These are phyloP conservation scores for Aleiodes leptofemur DNA, from an alignment of 2,888 invertebrate species.

Conservation along the genomic window DNA sequence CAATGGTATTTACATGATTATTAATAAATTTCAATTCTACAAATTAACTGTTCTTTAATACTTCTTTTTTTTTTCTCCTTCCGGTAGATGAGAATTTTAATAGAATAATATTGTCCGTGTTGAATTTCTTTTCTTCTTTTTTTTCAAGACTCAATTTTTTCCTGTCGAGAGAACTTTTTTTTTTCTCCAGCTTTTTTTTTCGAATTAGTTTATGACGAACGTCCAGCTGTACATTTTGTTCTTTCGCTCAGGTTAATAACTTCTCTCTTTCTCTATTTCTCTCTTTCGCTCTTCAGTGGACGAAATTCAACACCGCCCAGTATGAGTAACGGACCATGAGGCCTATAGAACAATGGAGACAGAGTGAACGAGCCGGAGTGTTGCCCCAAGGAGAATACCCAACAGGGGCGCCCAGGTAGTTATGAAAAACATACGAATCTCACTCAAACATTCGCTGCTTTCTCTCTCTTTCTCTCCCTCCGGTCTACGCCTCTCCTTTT, in stretches of 20 bases:
- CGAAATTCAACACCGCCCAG: constrained; percentile 46
- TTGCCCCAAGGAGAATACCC: constrained; percentile 42
- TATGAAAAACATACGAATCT: constrained; percentile 42
- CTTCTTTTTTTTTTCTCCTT: too few species aligned
- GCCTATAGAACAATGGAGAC: constrained; percentile 47
- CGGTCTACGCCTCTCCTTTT: constrained; percentile 30
- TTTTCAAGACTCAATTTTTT: background rate
- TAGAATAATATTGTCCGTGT: background rate
- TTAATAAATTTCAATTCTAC: too few species aligned
- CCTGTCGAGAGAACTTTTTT: too few species aligned
- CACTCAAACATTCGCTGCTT: constrained; percentile 31
- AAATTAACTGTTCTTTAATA: too few species aligned
- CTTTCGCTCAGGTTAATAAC: constrained; percentile 21
- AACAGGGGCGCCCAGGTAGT: constrained; percentile 44
- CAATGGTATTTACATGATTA: too few species aligned
- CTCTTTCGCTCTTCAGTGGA: constrained; percentile 23
- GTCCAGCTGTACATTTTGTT: constrained; percentile 22
- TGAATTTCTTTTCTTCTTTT: background rate
- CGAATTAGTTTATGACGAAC: constrained; percentile 4
- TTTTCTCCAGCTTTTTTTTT: background rate
- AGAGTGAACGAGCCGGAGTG: constrained; percentile 2
- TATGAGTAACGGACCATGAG: constrained; percentile 35
- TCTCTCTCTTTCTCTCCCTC: constrained; percentile 33
- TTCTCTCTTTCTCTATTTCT: background rate
- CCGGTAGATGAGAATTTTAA: too few species aligned